Conservation (phyloP, 2,888 invertebrate species). For the Caenorhabditis auriculariae region DNA sequence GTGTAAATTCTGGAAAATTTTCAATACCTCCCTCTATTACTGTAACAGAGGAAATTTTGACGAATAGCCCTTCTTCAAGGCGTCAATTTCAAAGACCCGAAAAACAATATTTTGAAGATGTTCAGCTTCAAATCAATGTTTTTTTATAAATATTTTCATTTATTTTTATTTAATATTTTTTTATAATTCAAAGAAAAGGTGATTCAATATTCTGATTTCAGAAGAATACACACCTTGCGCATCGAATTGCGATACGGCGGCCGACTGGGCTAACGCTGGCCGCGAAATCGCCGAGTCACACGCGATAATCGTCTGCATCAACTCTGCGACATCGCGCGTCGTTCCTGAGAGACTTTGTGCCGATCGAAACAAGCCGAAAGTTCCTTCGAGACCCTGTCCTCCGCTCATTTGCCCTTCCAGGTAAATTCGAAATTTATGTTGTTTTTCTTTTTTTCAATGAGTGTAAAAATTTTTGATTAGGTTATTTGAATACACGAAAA, state of each 20-base stretch:
- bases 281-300: constrained; percentile 15
- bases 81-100: too few relatives aligned
- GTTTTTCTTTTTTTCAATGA: constrained; percentile 3
- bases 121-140: too few relatives aligned
- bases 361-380: constrained; percentile 49
- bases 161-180: constrained; percentile 1
- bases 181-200: constrained; percentile 9
- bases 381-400: constrained; percentile 45
- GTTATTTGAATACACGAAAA: not conserved
- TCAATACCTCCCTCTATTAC: too few relatives aligned
- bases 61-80: too few relatives aligned
- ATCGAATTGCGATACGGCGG: constrained; percentile 28
- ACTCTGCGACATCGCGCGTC: constrained; percentile 44
- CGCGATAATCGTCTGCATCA: constrained; percentile 52
- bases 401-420: constrained; percentile 53
- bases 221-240: constrained; percentile 42
- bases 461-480: not conserved
- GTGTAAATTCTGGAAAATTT: too few relatives aligned
- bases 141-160: constrained; percentile 1
- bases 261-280: constrained; percentile 17
- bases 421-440: constrained; percentile 28
- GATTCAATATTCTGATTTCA: constrained; percentile 2
- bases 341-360: constrained; percentile 61
- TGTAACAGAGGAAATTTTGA: too few relatives aligned
- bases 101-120: too few relatives aligned